These are phyloP conservation scores for Machaerirhynchus nigripectus DNA, from an alignment of 2,113 vertebrate species.

Conservation along the genomic window DNA sequence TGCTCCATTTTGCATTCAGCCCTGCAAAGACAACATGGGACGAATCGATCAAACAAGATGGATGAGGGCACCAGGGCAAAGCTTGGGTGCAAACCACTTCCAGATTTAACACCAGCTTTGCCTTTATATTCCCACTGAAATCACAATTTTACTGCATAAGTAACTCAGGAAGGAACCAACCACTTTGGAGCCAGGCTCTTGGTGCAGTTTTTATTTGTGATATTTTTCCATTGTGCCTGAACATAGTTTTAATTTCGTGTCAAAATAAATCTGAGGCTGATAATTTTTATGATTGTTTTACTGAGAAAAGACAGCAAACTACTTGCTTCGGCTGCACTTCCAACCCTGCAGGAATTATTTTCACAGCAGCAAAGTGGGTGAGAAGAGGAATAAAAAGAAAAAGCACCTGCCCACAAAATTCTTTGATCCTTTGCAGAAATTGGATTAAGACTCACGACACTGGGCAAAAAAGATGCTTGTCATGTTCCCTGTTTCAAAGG, in stretches of 20 bases:
- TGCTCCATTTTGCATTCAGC: not conserved
- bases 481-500: conserved; percentile 15
- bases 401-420: not conserved
- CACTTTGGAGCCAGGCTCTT: not conserved
- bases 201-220: not conserved
- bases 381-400: not conserved
- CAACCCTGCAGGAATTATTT: conserved; percentile 45
- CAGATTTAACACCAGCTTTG: not conserved
- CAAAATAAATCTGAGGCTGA: conserved; percentile 34
- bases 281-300: conserved; percentile 47
- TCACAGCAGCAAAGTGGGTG: conserved; percentile 13
- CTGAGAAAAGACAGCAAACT: conserved; percentile 45
- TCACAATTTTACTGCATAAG: not conserved
- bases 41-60: fast-evolving
- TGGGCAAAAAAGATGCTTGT: not conserved
- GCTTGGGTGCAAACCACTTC: not conserved
- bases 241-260: conserved; percentile 14
- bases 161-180: not conserved
- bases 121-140: not conserved
- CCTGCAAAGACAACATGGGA: not conserved
- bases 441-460: not conserved
- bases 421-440: conserved; percentile 51
- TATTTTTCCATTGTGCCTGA: not conserved
- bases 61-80: not conserved
- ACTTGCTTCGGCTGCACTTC: conserved; percentile 55